Evolutionary conservation across 2,797 vertebrate genomes (phyloP).

Genomic region (Pseudochirops cupreus): DNA sequence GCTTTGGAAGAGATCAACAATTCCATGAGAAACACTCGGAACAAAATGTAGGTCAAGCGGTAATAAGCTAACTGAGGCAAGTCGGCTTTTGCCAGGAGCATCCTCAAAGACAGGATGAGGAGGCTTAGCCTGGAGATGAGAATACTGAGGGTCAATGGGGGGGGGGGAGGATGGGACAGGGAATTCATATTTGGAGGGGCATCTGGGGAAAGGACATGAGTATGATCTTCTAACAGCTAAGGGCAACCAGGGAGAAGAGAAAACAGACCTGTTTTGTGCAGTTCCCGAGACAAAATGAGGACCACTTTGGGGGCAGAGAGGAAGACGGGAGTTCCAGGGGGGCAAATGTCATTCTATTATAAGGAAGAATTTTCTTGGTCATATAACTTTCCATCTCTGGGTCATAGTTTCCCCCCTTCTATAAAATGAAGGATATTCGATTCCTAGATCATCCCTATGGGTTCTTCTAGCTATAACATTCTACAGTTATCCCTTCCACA

Average conservation of each 20-base stretch:
- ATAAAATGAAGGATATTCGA: not conserved
- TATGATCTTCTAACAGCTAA: not conserved
- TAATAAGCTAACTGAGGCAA: not conserved
- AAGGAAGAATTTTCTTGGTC: not conserved
- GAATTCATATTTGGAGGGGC: not conserved
- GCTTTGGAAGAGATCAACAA: slow-evolving; percentile 86
- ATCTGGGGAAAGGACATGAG: not conserved
- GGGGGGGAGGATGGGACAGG: not conserved
- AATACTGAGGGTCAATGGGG: not conserved
- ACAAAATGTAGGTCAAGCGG: slow-evolving; percentile 86
- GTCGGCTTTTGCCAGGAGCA: not conserved
- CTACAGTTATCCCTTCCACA: not conserved
- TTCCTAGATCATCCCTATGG: not conserved
- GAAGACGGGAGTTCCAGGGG: not conserved
- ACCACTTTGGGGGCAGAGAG: not conserved
- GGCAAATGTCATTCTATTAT: not conserved
- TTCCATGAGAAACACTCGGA: slow-evolving; percentile 82
- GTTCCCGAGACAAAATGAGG: not conserved
- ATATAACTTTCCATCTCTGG: not conserved
- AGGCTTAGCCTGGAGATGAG: not conserved
- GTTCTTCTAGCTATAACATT: not conserved
- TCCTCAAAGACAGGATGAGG: not conserved
- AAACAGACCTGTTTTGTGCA: not conserved
- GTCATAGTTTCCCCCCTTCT: not conserved
- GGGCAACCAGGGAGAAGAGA: not conserved